Evolutionary conservation across 2,113 vertebrate species (phyloP).

Genomic region (Oncorhynchus kisutch): DNA sequence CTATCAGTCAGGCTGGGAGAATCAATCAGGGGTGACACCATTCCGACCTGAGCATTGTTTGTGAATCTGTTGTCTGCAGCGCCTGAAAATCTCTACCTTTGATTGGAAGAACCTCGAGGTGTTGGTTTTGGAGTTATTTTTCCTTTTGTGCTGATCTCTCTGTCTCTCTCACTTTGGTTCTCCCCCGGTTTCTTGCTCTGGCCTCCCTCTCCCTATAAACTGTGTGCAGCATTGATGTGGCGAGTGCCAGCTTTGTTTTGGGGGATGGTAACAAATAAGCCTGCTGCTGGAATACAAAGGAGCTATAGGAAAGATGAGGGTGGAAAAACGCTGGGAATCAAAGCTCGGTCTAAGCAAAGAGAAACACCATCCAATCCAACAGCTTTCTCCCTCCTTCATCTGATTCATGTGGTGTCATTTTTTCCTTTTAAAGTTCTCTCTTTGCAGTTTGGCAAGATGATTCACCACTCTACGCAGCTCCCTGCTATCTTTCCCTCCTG

Average conservation of each 20-base stretch:
- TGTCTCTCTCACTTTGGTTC: conserved; percentile 1
- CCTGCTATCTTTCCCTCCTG: conserved; percentile 1
- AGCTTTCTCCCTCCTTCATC: conserved; percentile 11
- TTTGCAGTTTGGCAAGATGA: conserved; percentile 1
- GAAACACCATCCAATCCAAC: conserved; percentile 30
- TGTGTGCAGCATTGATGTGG: conserved; percentile 49
- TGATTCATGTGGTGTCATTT: conserved; percentile 36
- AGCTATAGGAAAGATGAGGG: too few relatives aligned
- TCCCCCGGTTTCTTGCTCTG: conserved; percentile 23
- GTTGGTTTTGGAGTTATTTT: conserved; percentile 67
- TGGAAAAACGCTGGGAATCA: conserved; percentile 1
- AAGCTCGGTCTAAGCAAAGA: conserved; percentile 10
- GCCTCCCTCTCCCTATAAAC: conserved; percentile 37
- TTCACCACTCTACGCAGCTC: neutral
- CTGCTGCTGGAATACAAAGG: conserved; percentile 44
- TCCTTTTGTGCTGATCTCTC: conserved; percentile 49
- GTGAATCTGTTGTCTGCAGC: conserved; percentile 65
- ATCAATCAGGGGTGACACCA: conserved; percentile 70
- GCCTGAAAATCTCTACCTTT: conserved; percentile 57
- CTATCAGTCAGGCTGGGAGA: conserved; percentile 61
- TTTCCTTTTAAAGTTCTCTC: neutral
- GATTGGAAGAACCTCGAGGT: conserved; percentile 65
- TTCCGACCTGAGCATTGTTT: conserved; percentile 62
- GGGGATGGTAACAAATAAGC: conserved; percentile 43
- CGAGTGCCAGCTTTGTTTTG: conserved; percentile 48